phyloP scores from a whole-genome alignment of 2,113 vertebrate genomes.

The Oenanthe melanoleuca region DNA sequence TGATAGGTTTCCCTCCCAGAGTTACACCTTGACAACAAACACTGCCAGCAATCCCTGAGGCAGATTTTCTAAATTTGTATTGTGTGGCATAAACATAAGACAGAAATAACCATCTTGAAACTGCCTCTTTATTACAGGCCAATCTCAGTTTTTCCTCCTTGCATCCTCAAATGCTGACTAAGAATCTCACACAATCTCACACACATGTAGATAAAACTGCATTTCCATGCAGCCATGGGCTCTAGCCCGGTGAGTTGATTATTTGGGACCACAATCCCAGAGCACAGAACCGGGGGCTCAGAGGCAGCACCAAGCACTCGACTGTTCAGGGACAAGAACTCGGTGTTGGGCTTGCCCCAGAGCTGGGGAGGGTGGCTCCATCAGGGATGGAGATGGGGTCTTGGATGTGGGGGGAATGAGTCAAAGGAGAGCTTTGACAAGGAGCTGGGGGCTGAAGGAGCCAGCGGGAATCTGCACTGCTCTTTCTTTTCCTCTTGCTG shows the following conservation, averaged over 20 bases:
- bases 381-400: background rate
- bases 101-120: background rate
- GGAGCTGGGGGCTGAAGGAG: background rate
- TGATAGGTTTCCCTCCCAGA: background rate
- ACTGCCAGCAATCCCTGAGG: background rate
- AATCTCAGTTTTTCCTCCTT: background rate
- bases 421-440: background rate
- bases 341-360: rapidly evolving
- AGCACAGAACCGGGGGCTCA: rapidly evolving
- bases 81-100: background rate
- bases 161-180: background rate
- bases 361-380: background rate
- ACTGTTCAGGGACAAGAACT: background rate
- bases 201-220: background rate
- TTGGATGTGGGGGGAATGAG: background rate
- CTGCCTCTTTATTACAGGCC: background rate
- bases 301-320: background rate
- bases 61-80: background rate
- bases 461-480: rapidly evolving
- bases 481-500: constrained; percentile 64
- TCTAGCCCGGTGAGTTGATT: rapidly evolving
- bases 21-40: background rate
- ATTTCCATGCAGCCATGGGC: background rate
- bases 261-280: background rate
- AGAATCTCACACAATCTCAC: background rate